These are phyloP conservation scores for Drosophila histrio DNA, from an alignment of 2,888 invertebrate genomes.

Conservation along the genomic window DNA sequence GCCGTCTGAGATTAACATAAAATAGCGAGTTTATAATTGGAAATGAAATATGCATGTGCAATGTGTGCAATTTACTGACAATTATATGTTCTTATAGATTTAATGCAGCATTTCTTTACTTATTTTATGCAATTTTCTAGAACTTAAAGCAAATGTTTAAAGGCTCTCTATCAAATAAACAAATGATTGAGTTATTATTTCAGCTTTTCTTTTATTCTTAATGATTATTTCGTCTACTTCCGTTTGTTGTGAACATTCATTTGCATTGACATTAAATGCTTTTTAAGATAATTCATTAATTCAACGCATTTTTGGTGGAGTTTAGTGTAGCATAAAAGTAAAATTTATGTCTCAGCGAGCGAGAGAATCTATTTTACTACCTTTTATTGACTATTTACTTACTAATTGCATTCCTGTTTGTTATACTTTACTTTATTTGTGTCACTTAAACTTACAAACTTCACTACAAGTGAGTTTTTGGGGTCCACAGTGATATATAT, in stretches of 20 bases:
- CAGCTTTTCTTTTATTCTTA: not conserved
- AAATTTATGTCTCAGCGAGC: no score
- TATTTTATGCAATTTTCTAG: not conserved
- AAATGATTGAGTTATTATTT: not conserved
- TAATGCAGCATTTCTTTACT: not conserved
- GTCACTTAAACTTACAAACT: no score
- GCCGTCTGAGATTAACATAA: not conserved
- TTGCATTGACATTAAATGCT: not conserved
- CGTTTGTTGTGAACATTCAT: not conserved
- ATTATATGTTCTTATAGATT: not conserved
- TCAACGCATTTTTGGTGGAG: not conserved
- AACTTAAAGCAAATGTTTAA: not conserved
- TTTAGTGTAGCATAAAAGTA: no score
- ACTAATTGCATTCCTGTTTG: no score
- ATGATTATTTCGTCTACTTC: not conserved
- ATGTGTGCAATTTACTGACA: no score
- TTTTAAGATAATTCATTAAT: not conserved
- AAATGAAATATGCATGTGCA: no score
- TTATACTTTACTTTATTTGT: no score
- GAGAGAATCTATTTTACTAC: no score
- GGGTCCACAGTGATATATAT: no score
- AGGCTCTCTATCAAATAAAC: not conserved
- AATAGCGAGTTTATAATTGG: not conserved
- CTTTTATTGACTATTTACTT: no score
- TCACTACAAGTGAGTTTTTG: no score